These are phyloP conservation scores for Notolepis coatsorum DNA, from an alignment of 2,797 vertebrate species.

Conservation along the genomic window DNA sequence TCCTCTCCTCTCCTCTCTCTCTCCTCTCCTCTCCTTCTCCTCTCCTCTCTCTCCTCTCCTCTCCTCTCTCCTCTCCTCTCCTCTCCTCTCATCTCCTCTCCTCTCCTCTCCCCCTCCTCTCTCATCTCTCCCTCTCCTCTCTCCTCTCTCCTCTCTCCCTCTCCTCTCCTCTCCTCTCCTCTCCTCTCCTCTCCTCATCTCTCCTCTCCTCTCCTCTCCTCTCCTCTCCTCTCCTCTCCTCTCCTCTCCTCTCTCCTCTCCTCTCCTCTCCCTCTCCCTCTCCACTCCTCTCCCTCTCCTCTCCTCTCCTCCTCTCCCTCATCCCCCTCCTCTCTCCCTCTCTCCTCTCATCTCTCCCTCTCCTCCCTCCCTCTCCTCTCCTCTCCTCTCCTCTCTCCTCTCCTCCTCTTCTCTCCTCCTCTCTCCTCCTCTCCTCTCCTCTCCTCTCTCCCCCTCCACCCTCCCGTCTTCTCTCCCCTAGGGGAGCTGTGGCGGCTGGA, in stretches of 20 bases:
- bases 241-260: background rate
- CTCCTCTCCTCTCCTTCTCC: background rate
- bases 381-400: background rate
- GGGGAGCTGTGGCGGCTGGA: conserved; percentile 89
- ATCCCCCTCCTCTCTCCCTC: background rate
- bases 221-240: background rate
- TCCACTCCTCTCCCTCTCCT: too few species aligned
- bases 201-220: background rate
- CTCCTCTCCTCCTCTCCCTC: background rate
- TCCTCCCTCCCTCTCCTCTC: background rate
- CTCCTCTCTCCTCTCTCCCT: background rate
- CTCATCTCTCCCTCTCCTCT: too few species aligned
- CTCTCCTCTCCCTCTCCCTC: background rate
- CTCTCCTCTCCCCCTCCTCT: background rate
- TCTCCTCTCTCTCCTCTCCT: too few species aligned
- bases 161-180: background rate
- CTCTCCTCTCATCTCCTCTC: background rate
- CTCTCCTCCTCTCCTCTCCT: background rate
- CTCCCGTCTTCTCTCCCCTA: conserved; percentile 38
- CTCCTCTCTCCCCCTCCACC: conserved; percentile 6
- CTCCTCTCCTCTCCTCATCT: background rate
- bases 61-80: too few species aligned
- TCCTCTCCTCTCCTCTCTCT: background rate
- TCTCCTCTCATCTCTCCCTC: conserved; percentile 10
- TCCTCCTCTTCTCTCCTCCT: background rate